Evolutionary conservation across 2,888 invertebrate species (phyloP).

Genomic region (Salpingus planirostris): DNA sequence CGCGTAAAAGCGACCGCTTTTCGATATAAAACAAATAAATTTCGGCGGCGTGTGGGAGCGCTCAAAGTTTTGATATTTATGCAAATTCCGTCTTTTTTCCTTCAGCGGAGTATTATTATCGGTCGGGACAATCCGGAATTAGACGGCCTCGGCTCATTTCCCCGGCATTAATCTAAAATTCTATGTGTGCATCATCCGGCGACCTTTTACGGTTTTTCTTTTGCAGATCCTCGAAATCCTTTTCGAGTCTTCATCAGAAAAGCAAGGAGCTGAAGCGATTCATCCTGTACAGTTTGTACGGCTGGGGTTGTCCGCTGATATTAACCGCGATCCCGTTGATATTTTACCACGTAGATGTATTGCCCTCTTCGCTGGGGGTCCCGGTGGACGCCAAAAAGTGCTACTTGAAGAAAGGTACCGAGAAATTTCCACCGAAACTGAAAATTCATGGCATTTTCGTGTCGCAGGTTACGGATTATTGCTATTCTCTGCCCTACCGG

Average conservation of each 20-base stretch:
- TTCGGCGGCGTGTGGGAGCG: too few relatives aligned
- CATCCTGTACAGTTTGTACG: constrained; percentile 58
- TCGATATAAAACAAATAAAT: too few relatives aligned
- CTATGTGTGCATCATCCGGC: too few relatives aligned
- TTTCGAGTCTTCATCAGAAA: constrained; percentile 40
- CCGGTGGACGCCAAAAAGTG: constrained; percentile 54
- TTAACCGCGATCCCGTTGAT: constrained; percentile 49
- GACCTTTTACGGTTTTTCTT: constrained; percentile 5
- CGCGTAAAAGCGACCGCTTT: too few relatives aligned
- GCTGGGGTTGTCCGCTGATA: constrained; percentile 57
- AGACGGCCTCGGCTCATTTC: too few relatives aligned
- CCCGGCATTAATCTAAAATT: too few relatives aligned
- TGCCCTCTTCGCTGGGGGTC: constrained; percentile 47
- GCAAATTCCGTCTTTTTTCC: too few relatives aligned
- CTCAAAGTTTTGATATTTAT: too few relatives aligned
- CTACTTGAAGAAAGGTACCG: constrained; percentile 54
- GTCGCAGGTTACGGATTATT: constrained; percentile 20
- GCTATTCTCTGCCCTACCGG: constrained; percentile 41
- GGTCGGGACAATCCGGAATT: too few relatives aligned
- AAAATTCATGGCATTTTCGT: constrained; percentile 7
- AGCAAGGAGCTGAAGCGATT: constrained; percentile 50
- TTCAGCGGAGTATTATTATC: too few relatives aligned
- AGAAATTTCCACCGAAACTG: constrained; percentile 2
- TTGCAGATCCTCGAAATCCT: constrained; percentile 23
- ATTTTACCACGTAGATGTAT: constrained; percentile 46